phyloP scores from a whole-genome alignment of 2,888 invertebrate genomes.

The Apamea anceps region DNA sequence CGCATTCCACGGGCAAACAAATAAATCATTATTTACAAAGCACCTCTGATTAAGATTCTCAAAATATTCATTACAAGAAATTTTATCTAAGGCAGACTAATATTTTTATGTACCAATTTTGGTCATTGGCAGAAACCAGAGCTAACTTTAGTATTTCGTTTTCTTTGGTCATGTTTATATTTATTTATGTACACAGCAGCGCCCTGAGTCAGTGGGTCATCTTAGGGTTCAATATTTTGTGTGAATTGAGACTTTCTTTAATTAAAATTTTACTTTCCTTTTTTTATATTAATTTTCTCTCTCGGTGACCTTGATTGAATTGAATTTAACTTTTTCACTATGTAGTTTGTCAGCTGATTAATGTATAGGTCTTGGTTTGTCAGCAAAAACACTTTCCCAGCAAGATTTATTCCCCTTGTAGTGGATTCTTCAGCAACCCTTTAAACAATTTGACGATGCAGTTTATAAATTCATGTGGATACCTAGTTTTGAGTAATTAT shows the following conservation, averaged over 20 bases:
- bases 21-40: conserved; percentile 15
- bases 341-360: neutral
- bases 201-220: neutral
- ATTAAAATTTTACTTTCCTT: neutral
- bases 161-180: neutral
- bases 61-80: conserved; percentile 6
- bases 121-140: conserved; percentile 3
- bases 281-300: neutral
- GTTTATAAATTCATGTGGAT: neutral
- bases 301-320: neutral
- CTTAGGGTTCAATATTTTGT: neutral
- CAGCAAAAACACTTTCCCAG: neutral
- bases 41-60: conserved; percentile 35
- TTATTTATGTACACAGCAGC: neutral
- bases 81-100: neutral
- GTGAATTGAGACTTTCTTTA: neutral
- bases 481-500: neutral
- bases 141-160: neutral
- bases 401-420: neutral
- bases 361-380: neutral
- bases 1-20: neutral
- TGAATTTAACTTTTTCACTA: too few relatives aligned
- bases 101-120: conserved; percentile 6
- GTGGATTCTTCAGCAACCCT: neutral
- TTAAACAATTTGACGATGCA: neutral